These are phyloP conservation scores for Lycodopsis pacificus DNA, from an alignment of 2,797 vertebrate species.

Conservation along the genomic window DNA sequence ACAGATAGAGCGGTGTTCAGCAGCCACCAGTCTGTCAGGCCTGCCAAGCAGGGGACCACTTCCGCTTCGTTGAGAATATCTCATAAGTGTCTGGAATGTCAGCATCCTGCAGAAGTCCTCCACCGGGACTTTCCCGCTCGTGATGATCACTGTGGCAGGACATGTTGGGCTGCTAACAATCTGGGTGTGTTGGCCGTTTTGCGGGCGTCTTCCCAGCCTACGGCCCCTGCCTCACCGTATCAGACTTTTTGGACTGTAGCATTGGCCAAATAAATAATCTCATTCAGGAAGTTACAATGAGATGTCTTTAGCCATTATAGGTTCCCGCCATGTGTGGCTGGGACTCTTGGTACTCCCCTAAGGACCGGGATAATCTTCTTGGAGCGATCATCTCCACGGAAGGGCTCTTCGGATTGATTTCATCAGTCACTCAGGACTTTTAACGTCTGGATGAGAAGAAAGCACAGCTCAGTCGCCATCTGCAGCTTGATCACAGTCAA, in stretches of 20 bases:
- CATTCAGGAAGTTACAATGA: not conserved
- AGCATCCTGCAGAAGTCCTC: not conserved
- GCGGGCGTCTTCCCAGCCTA: not conserved
- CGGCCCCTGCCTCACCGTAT: not conserved
- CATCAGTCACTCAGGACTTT: no score
- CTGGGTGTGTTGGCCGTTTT: not conserved
- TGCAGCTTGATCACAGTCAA: no score
- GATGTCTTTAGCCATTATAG: not conserved
- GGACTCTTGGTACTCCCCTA: not conserved
- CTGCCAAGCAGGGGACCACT: not conserved
- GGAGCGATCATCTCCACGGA: not conserved
- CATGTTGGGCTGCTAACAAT: not conserved
- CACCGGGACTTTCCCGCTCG: not conserved
- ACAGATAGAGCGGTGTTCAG: not conserved
- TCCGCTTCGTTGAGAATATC: not conserved
- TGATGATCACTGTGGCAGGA: not conserved
- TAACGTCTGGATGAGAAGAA: not conserved
- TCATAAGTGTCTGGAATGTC: not conserved
- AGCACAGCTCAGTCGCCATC: no score
- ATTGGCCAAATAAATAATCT: not conserved
- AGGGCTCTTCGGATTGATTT: no score
- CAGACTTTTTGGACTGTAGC: not conserved
- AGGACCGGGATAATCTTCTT: not conserved
- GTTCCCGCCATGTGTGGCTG: not conserved
- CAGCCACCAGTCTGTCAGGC: no score